Evolutionary conservation across 1,140 invertebrate species (phyloP).

Genomic region (Drosophila kohkoa): DNA sequence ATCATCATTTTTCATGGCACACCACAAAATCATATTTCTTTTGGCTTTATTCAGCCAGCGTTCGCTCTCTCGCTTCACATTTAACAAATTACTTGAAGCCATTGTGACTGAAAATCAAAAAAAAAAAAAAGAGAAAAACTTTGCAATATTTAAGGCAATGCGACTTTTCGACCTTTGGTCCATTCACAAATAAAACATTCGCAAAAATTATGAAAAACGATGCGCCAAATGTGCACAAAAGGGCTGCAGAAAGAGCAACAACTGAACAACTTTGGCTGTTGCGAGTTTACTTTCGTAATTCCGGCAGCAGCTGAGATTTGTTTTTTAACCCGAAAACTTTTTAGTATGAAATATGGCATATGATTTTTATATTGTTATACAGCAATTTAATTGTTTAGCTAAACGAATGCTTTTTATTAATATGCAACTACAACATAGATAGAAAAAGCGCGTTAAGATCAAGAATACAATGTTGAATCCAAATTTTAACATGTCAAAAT

Average conservation of each 20-base stretch:
- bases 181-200: constrained; percentile 56
- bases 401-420: too few species aligned
- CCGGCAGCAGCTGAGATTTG: constrained; percentile 6
- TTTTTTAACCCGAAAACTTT: constrained; percentile 30
- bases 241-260: constrained; percentile 19
- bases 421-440: too few species aligned
- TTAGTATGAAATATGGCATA: neutral
- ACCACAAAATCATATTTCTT: constrained; percentile 66
- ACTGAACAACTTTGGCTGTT: constrained; percentile 54
- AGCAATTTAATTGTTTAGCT: too few species aligned
- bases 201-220: constrained; percentile 68
- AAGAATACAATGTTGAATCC: too few species aligned
- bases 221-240: constrained; percentile 55
- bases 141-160: constrained; percentile 68
- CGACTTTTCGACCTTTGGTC: constrained; percentile 39
- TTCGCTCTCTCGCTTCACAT: constrained; percentile 21
- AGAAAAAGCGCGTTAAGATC: too few species aligned
- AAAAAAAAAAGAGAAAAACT: constrained; percentile 48
- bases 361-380: too few species aligned
- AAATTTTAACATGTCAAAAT: too few species aligned
- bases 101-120: constrained; percentile 29
- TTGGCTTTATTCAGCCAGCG: neutral
- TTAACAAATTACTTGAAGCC: constrained; percentile 72
- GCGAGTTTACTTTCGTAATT: constrained; percentile 33
- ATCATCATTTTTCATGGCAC: constrained; percentile 79